Conservation (phyloP, 2,113 vertebrate genomes). For the Tricholaema leucomelas region DNA sequence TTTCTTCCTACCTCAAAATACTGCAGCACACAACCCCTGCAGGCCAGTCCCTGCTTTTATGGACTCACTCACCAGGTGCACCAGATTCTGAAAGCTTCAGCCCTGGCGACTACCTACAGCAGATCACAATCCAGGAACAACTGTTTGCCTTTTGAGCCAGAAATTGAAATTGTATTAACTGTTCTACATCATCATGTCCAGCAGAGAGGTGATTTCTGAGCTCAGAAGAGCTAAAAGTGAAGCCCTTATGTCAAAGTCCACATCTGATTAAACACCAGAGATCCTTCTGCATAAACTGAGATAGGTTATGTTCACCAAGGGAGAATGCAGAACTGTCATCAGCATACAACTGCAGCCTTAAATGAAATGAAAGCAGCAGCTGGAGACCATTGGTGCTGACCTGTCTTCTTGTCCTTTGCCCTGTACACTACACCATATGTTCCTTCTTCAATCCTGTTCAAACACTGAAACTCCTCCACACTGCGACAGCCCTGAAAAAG, state of each 20-base stretch:
- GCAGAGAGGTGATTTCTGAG: background rate
- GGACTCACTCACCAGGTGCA: rapidly evolving
- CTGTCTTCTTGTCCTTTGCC: constrained; percentile 98
- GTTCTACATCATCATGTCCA: background rate
- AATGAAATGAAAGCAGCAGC: background rate
- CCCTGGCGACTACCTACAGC: background rate
- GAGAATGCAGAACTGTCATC: background rate
- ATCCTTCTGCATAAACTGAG: background rate
- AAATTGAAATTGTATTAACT: background rate
- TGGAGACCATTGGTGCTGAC: constrained; percentile 57
- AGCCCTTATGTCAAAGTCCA: background rate
- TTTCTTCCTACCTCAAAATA: background rate
- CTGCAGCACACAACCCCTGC: background rate
- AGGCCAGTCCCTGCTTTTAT: background rate
- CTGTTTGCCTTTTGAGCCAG: background rate
- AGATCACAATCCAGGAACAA: background rate
- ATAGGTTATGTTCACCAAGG: background rate
- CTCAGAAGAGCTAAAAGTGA: background rate
- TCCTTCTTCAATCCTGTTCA: constrained; percentile 97
- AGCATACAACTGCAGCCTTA: background rate
- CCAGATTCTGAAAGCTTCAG: background rate
- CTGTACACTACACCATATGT: constrained; percentile 97
- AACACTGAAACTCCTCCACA: constrained; percentile 96
- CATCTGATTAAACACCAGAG: background rate
- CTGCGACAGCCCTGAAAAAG: constrained; percentile 90